These are phyloP conservation scores for Actias luna DNA, from an alignment of 2,888 invertebrate genomes.

Conservation along the genomic window DNA sequence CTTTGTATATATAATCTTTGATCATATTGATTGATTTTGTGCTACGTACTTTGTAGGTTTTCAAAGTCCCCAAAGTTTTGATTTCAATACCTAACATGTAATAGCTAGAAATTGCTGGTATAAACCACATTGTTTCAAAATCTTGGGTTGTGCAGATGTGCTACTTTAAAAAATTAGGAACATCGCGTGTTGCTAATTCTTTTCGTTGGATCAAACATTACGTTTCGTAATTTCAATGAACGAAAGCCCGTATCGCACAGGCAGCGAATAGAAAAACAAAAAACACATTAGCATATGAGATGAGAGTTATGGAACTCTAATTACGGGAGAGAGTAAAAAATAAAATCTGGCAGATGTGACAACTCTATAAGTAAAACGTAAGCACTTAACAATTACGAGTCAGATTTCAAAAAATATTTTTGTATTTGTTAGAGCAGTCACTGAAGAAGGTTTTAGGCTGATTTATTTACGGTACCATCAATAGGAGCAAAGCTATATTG, in stretches of 20 bases:
- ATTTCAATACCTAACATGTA: background rate
- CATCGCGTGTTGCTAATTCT: slow-evolving; percentile 14
- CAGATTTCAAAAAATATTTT: background rate
- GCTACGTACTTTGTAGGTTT: too few relatives aligned
- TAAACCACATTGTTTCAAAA: slow-evolving; percentile 11
- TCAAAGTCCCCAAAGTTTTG: background rate
- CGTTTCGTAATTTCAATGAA: slow-evolving; percentile 12
- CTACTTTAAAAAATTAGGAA: slow-evolving; percentile 10
- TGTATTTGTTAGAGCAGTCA: too few relatives aligned
- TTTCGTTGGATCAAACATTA: slow-evolving; percentile 15
- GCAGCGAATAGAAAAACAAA: slow-evolving; percentile 32
- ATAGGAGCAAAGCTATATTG: too few relatives aligned
- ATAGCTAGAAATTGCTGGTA: background rate
- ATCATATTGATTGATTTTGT: too few relatives aligned
- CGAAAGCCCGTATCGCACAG: slow-evolving; percentile 21
- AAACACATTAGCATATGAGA: slow-evolving; percentile 63
- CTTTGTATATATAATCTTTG: too few relatives aligned
- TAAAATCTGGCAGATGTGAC: background rate
- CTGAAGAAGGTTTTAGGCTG: too few relatives aligned
- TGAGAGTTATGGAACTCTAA: slow-evolving; percentile 48
- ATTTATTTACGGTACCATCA: too few relatives aligned
- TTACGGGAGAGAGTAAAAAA: slow-evolving; percentile 45
- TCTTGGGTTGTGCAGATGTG: slow-evolving; percentile 1
- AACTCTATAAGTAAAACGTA: background rate
- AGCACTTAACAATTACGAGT: background rate